Evolutionary conservation across 2,888 invertebrate species (phyloP).

Genomic region (Nemoura dubitans): DNA sequence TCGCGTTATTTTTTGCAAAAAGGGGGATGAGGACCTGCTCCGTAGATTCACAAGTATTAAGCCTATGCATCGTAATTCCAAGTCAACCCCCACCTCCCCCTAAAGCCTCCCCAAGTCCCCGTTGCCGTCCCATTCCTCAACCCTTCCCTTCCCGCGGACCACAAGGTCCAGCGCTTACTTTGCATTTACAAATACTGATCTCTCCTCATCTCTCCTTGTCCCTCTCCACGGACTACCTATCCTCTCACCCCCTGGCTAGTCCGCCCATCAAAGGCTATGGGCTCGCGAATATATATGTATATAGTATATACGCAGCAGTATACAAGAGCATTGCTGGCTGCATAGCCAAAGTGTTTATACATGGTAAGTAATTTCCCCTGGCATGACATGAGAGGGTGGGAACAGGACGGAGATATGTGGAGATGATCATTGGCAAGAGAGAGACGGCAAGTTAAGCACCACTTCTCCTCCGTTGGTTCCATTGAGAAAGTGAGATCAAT

Average conservation of each 20-base stretch:
- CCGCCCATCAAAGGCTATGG: conserved; percentile 48
- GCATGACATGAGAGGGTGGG: conserved; percentile 43
- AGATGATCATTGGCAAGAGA: conserved; percentile 31
- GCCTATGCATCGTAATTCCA: conserved; percentile 43
- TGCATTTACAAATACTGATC: conserved; percentile 52
- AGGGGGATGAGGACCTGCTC: conserved; percentile 34
- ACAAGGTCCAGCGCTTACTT: conserved; percentile 51
- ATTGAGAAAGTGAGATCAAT: conserved; percentile 51
- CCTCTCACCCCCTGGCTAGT: conserved; percentile 23
- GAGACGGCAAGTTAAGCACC: conserved; percentile 44
- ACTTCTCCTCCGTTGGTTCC: conserved; percentile 50
- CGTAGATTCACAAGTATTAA: conserved; percentile 37
- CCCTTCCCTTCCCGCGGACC: conserved; percentile 18
- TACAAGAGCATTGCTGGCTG: conserved; percentile 37
- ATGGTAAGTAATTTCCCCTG: conserved; percentile 52
- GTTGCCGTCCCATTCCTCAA: not conserved
- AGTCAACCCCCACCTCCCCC: conserved; percentile 43
- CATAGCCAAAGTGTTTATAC: conserved; percentile 52
- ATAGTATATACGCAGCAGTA: not conserved
- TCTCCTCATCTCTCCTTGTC: conserved; percentile 45
- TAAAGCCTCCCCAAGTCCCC: conserved; percentile 33
- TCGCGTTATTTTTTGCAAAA: conserved; percentile 30
- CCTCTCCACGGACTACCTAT: conserved; percentile 36
- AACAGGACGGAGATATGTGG: conserved; percentile 32
- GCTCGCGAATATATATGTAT: not conserved